Evolutionary conservation across 2,113 vertebrate species (phyloP).

Genomic region (Ceyx melanurus): DNA sequence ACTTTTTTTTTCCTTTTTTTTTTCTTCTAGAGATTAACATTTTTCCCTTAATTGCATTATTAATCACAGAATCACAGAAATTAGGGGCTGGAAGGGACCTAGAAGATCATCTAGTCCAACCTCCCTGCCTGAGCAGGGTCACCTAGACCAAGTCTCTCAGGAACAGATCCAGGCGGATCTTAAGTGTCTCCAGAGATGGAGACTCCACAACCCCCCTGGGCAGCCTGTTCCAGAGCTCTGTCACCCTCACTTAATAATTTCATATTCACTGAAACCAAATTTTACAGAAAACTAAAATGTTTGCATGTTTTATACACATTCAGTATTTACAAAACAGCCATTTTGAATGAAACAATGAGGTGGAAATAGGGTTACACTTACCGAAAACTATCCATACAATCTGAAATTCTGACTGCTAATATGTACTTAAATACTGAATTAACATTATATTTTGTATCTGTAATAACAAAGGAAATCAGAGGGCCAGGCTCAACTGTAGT

Average conservation of each 20-base stretch:
- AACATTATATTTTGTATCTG: background rate
- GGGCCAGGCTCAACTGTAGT: background rate
- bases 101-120: no score
- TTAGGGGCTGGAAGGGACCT: no score
- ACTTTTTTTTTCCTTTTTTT: background rate
- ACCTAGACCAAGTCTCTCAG: no score
- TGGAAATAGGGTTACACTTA: background rate
- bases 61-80: no score
- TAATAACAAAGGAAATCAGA: background rate
- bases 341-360: background rate
- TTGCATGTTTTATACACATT: background rate
- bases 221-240: no score
- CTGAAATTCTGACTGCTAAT: background rate
- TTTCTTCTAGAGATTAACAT: background rate
- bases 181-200: no score
- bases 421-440: background rate
- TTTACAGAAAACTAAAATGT: background rate
- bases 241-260: background rate
- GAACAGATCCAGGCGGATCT: no score
- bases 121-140: no score
- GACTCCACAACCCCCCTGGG: no score
- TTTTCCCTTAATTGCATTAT: background rate
- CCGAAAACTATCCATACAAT: background rate
- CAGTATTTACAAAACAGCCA: background rate
- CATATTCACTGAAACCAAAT: background rate